Conservation (phyloP, 1,140 invertebrate genomes). For the Lepidostoma basale region DNA sequence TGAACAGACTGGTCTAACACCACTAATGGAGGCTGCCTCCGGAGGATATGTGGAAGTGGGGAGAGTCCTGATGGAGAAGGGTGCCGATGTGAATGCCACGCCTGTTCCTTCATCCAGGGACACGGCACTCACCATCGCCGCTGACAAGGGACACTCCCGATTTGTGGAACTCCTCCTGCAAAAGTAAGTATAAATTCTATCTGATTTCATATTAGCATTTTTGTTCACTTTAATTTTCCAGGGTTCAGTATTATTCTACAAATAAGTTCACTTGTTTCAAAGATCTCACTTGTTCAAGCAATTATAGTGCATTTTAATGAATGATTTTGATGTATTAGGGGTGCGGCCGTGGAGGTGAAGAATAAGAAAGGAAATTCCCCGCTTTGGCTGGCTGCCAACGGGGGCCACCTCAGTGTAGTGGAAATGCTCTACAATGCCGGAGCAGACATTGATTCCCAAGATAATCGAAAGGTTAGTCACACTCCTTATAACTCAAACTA, state of each 20-base stretch:
- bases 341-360: slow-evolving; percentile 93
- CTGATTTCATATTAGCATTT: background rate
- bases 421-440: slow-evolving; percentile 87
- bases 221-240: slow-evolving; percentile 4
- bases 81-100: slow-evolving; percentile 97
- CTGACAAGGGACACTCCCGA: slow-evolving; percentile 97
- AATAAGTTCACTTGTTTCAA: no score
- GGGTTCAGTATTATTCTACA: no score
- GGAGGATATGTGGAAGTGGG: slow-evolving; percentile 99
- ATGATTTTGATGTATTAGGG: slow-evolving; percentile 54
- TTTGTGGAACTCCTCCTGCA: slow-evolving; percentile 88
- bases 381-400: slow-evolving; percentile 96
- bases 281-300: no score
- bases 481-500: no score
- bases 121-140: slow-evolving; percentile 98
- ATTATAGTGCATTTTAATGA: no score
- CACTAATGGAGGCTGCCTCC: slow-evolving; percentile 98
- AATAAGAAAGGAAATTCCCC: slow-evolving; percentile 99
- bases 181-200: slow-evolving; percentile 48
- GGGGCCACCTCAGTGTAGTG: slow-evolving; percentile 95
- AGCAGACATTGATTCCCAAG: slow-evolving; percentile 97
- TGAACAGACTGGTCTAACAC: slow-evolving; percentile 95
- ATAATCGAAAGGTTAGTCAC: slow-evolving; percentile 83
- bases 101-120: slow-evolving; percentile 97
- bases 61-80: slow-evolving; percentile 91